Base-by-base conservation (phyloP, 2,797 vertebrate species). In the Halcyon smyrnensis region DNA sequence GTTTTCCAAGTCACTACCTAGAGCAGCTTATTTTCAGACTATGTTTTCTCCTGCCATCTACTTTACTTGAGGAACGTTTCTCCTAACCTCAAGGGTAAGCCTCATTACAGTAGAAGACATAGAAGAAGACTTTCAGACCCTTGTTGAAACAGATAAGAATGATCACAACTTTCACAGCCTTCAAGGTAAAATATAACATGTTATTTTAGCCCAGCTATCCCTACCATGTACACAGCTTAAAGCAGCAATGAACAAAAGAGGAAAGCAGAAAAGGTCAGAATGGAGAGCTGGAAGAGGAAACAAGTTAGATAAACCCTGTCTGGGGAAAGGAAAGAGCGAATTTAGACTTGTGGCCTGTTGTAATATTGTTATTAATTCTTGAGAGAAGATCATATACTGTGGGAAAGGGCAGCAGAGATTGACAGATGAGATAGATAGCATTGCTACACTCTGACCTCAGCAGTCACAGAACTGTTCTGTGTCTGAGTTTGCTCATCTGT, bases 291-390 rank as follows among this genome's bases (percentile, higher is more conserved):
- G 51, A 89, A 89, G 32, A 79, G n/a, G 46, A 93, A 91, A 45
- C 69, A 94, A 90, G 85, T 86, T 71, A 87, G 56, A 93, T 89
- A 89, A 92, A 92, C 21, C 27, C 76, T 76, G 39, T 46, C 75
- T 68, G 53, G 62, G 65, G 43, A 87, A 67, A 84, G 30, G 19
- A 89, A 84, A 91, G 48, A 78, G 37, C 0, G 0, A 88, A 83
- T 92, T 91, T 86, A 93, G 53, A 76, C 76, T 86, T 88, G 67
- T 79, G 60, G 71, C 68, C 43, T 87, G 34, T 87, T 70, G 23
- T 92, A 89, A 64, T 95, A 83, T 86, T 84, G 65, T 76, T 95
- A 93, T 90, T 95, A 93, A 92, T 96, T 92, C 59, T 79, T 82
- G 53, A 89, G 41, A 84, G 75, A 84, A 80, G 71, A 93, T 94